These are phyloP conservation scores for Actinia equina DNA, from an alignment of 64 coral and sea anemone genomes.

Conservation along the genomic window DNA sequence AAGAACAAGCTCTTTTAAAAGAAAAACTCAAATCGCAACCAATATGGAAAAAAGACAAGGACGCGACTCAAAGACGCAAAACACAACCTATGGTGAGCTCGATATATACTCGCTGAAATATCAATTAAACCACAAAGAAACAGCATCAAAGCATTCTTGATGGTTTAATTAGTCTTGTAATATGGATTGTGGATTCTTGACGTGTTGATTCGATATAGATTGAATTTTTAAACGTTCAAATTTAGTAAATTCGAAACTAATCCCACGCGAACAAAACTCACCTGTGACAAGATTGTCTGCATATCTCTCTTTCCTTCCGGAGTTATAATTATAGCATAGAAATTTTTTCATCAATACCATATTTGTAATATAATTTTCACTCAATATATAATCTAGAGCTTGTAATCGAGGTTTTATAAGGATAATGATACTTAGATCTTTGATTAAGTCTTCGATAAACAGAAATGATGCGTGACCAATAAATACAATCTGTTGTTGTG, in stretches of 20 bases:
- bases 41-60: slow-evolving; percentile 91
- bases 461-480: background rate
- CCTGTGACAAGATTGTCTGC: background rate
- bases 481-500: background rate
- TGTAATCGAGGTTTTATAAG: background rate
- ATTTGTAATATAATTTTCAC: background rate
- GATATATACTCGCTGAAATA: background rate
- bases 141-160: background rate
- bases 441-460: background rate
- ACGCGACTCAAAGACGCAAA: slow-evolving; percentile 56
- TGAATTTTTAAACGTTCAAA: background rate
- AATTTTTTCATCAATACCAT: background rate
- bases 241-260: background rate
- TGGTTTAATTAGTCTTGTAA: background rate
- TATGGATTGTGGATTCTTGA: background rate
- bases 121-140: background rate
- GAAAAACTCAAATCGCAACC: slow-evolving; percentile 69
- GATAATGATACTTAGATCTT: background rate
- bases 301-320: slow-evolving; percentile 19
- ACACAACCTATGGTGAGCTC: slow-evolving; percentile 79
- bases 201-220: background rate
- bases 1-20: slow-evolving; percentile 89
- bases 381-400: background rate
- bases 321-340: slow-evolving; percentile 10
- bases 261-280: background rate